These are phyloP conservation scores for Aphodius sticticus DNA, from an alignment of 2,888 invertebrate species.

Conservation along the genomic window DNA sequence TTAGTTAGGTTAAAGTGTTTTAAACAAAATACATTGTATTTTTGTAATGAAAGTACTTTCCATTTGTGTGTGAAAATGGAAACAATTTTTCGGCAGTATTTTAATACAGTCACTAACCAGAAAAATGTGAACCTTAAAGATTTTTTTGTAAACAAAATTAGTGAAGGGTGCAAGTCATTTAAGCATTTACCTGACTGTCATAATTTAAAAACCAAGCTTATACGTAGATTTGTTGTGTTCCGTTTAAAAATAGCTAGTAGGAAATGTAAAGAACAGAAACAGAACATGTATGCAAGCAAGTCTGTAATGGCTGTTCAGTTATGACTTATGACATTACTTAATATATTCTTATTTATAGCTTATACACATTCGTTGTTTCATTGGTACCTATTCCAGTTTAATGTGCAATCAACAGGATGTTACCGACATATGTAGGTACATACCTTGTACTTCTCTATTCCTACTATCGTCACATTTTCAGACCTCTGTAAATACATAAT, in stretches of 20 bases:
- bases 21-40: constrained; percentile 4
- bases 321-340: neutral
- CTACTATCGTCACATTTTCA: neutral
- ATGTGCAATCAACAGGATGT: constrained; percentile 4
- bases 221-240: neutral
- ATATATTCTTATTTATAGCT: neutral
- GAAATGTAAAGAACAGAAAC: constrained; percentile 4
- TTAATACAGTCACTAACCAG: constrained; percentile 4
- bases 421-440: constrained; percentile 4
- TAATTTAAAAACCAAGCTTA: constrained; percentile 4
- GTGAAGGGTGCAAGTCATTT: constrained; percentile 4
- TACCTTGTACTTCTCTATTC: neutral
- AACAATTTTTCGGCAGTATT: constrained; percentile 4
- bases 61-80: constrained; percentile 4
- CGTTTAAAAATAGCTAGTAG: constrained; percentile 4
- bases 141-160: constrained; percentile 4
- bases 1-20: constrained; percentile 4
- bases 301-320: constrained; percentile 4
- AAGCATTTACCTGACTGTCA: neutral
- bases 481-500: constrained; percentile 4
- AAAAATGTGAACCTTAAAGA: neutral
- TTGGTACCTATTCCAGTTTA: constrained; percentile 4
- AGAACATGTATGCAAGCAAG: constrained; percentile 4
- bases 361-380: neutral
- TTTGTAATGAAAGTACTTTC: neutral